Evolutionary conservation across 1,140 invertebrate genomes (phyloP).

Genomic region (Samia ricini): DNA sequence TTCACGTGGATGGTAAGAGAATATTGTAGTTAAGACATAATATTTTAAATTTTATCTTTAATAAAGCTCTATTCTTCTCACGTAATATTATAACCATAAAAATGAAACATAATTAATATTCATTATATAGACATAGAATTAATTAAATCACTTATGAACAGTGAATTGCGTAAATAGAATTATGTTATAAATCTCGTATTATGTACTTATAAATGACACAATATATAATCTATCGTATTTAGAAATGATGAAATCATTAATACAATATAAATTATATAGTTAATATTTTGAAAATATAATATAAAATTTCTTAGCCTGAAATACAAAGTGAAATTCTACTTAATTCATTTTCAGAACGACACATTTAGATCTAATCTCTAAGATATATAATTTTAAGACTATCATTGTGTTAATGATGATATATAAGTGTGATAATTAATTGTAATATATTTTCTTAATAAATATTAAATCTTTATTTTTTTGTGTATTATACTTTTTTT

Average conservation of each 20-base stretch:
- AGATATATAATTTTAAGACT: background rate
- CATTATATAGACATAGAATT: too few relatives aligned
- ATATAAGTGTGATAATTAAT: conserved; percentile 6
- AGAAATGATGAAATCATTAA: background rate
- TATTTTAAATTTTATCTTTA: too few relatives aligned
- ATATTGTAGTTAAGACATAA: too few relatives aligned
- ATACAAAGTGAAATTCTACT: too few relatives aligned
- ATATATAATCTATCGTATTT: background rate
- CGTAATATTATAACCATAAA: too few relatives aligned
- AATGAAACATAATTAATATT: too few relatives aligned
- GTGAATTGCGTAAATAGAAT: too few relatives aligned
- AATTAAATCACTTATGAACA: background rate
- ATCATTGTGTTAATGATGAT: conserved; percentile 9
- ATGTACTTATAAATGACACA: background rate
- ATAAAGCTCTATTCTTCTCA: too few relatives aligned
- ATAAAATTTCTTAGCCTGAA: too few relatives aligned
- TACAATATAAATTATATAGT: background rate
- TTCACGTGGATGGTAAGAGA: too few relatives aligned
- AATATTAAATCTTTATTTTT: conserved; percentile 1
- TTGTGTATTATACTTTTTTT: background rate
- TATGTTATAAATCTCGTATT: too few relatives aligned
- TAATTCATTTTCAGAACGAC: background rate
- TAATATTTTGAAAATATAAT: too few relatives aligned
- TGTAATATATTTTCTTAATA: conserved; percentile 4
- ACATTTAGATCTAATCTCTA: background rate